Evolutionary conservation across 2,888 invertebrate genomes (phyloP), one percentile per base, ranked within the genome.

Genomic region (Tanytarsus gracilentus): DNA sequence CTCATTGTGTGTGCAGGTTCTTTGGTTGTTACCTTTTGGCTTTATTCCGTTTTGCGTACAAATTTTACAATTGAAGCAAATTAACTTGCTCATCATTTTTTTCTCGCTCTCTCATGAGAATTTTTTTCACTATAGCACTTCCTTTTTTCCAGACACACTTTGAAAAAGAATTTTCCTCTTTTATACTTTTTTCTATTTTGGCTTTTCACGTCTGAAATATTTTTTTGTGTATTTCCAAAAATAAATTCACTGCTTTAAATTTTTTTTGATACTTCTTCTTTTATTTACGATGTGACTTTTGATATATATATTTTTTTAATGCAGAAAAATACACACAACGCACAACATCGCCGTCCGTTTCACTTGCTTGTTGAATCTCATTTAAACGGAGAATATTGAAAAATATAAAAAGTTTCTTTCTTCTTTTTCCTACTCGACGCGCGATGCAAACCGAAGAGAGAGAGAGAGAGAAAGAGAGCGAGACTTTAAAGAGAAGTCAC

Each of bases 11-110:
- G n/a, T n/a, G n/a, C n/a, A n/a, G n/a, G n/a, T n/a, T n/a, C n/a
- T n/a, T n/a, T n/a, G n/a, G n/a, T 44, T 44, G 16, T 44, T 44
- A 44, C 44, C 44, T 44, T 44, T 44, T 11, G 21, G 9, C 23
- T 44, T 44, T 44, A 44, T 44, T 44, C 44, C 44, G 44, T 21
- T 44, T 44, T 44, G 44, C 44, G 44, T 44, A 44, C 44, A 44
- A 44, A 23, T 44, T 44, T 44, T 23, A 44, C 44, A 44, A 44
- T 44, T 44, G 44, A 44, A 44, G 44, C 44, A 44, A 44, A 44
- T 44, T 44, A 44, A 44, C 44, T 11, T 44, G 44, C 23, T 44
- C 44, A 44, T 44, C 11, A 23, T 44, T 44, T 44, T 21, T n/a
- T n/a, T n/a, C n/a, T n/a, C n/a, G n/a, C n/a, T n/a, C n/a, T n/a